Conservation (phyloP, 2,113 vertebrate genomes). For the Brienomyrus longianalis region DNA sequence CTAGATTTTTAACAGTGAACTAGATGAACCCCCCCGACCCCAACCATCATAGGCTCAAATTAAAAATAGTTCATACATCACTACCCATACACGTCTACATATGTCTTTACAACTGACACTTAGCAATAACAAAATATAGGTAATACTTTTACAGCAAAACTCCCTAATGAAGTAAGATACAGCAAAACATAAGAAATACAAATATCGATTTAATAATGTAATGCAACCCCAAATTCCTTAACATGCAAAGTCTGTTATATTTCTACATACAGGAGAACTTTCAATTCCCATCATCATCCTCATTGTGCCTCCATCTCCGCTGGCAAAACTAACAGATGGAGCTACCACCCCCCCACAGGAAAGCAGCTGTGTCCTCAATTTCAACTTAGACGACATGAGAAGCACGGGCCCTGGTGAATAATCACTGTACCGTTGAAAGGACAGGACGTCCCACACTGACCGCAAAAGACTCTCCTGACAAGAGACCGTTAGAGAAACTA, state of each 20-base stretch:
- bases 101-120: not conserved
- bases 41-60: not conserved
- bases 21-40: not conserved
- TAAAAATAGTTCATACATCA: not conserved
- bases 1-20: not conserved
- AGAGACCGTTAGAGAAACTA: not conserved
- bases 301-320: not conserved
- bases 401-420: not conserved
- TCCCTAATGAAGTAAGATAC: not conserved
- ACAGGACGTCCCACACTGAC: not conserved
- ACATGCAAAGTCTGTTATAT: not conserved
- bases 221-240: not conserved
- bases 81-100: not conserved
- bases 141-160: not conserved
- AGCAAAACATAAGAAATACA: not conserved
- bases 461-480: not conserved
- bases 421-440: not conserved
- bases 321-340: not conserved
- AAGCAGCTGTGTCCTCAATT: not conserved
- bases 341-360: not conserved
- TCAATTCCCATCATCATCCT: not conserved
- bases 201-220: not conserved
- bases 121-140: not conserved
- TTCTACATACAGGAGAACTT: not conserved
- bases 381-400: not conserved